Conservation (phyloP, 2,888 invertebrate genomes). For the Hirtodrosophila confusa region DNA sequence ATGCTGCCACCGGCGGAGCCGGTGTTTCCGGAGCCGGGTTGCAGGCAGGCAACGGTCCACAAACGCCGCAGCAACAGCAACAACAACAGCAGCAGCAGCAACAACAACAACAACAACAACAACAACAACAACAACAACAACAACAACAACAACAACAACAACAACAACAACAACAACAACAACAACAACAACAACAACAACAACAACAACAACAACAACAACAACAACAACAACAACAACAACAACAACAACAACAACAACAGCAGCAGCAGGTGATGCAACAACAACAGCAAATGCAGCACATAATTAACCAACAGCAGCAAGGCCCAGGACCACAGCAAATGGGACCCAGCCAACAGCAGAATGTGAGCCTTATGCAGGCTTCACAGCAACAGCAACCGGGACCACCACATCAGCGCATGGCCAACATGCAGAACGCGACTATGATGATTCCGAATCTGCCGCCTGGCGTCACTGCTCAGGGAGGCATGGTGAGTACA, state of each 20-base stretch:
- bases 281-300: constrained; percentile 86
- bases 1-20: constrained; percentile 71
- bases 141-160: constrained; percentile 87
- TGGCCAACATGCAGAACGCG: constrained; percentile 83
- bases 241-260: constrained; percentile 86
- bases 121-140: constrained; percentile 87
- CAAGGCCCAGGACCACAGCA: constrained; percentile 81
- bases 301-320: constrained; percentile 82
- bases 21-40: constrained; percentile 58
- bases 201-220: constrained; percentile 85
- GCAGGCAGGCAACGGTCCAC: constrained; percentile 76
- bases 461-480: constrained; percentile 73
- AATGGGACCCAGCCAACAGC: constrained; percentile 74
- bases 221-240: constrained; percentile 78
- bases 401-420: constrained; percentile 82
- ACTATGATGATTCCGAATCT: constrained; percentile 82
- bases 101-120: constrained; percentile 86
- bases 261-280: constrained; percentile 84
- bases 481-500: constrained; percentile 83
- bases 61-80: constrained; percentile 68
- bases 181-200: constrained; percentile 84
- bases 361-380: constrained; percentile 71
- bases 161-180: constrained; percentile 69
- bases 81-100: constrained; percentile 82
- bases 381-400: constrained; percentile 63